Conservation (phyloP, 2,888 invertebrate species). For the Temnothorax unifasciatus region DNA sequence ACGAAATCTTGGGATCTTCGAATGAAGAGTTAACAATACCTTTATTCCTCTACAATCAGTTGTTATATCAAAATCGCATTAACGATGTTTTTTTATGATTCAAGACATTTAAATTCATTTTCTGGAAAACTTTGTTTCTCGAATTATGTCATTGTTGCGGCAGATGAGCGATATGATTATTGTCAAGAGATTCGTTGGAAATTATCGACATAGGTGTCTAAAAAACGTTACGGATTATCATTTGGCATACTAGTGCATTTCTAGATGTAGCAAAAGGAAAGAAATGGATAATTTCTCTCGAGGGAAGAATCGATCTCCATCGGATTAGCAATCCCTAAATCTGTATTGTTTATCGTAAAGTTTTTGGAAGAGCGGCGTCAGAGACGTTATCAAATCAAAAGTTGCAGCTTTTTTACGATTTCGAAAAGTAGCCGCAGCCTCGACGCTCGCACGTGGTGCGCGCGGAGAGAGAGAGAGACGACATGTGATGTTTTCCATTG, state of each 20-base stretch:
- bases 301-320: constrained; percentile 57
- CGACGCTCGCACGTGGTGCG: not conserved
- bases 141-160: not conserved
- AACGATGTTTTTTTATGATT: not conserved
- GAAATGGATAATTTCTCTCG: constrained; percentile 48
- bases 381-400: constrained; percentile 30
- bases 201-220: constrained; percentile 33
- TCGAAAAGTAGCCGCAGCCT: constrained; percentile 13
- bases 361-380: constrained; percentile 2
- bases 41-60: not conserved
- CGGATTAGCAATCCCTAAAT: constrained; percentile 1
- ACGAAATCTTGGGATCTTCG: not conserved
- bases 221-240: constrained; percentile 43
- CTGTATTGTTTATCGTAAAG: not conserved
- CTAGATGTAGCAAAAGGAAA: constrained; percentile 34
- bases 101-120: not conserved
- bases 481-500: constrained; percentile 31
- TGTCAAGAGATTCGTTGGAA: constrained; percentile 56
- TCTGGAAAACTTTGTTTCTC: not conserved
- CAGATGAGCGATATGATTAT: constrained; percentile 26
- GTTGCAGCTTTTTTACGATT: constrained; percentile 24
- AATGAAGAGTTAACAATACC: not conserved
- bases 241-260: constrained; percentile 56
- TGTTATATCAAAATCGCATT: not conserved
- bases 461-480: not conserved